Evolutionary conservation across 37 sponge, comb jelly and placozoan genomes (phyloP), one percentile per base, ranked within the genome.

Genomic region (Lycopodina hypogea): DNA sequence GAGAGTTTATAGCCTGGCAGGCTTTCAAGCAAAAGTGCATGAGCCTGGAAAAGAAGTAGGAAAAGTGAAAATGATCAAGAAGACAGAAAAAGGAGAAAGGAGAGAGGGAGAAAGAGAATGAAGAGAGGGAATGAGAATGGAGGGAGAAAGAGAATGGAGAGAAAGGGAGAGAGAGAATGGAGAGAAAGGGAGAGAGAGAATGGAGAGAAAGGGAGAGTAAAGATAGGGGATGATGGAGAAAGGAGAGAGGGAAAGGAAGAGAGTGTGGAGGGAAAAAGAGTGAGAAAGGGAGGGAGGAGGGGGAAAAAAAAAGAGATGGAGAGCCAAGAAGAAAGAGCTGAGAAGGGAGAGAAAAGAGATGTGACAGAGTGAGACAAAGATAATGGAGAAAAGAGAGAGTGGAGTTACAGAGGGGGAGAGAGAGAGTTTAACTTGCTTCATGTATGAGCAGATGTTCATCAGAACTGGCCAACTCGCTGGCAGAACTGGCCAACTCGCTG

Each of bases 1-100:
- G 76, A 76, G 18, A 83, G 76, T 36, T 68, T 75, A 48, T 69
- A 83, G 38, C 76, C 83, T 22, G 76, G 41, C 26, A 83, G 76
- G 55, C 83, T 53, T 2, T 53, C 3, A 4, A 39, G 29, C 3
- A 83, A n/a, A 0, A 83, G 77, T 7, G 29, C 39, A 50, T 76
- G 70, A 3, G 84, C 61, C 60, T 70, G 63, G 22, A 50, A 21
- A 61, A 26, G 22, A 12, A 74, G 62, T 72, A 68, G 59, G 69
- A 61, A 73, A 51, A 56, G 60, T 67, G 57, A 67, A 66, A 69
- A 66, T 50, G 45, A 74, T 45, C 68, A 79, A 74, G 56, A 69
- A 73, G 79, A 53, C 68, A 38, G 71, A 3, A 63, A 71, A 62
- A 23, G 30, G 63, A 63, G 83, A 59, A 72, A 17, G 51, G 53